Evolutionary conservation across 2,113 vertebrate genomes (phyloP).

Genomic region (Procavia capensis): DNA sequence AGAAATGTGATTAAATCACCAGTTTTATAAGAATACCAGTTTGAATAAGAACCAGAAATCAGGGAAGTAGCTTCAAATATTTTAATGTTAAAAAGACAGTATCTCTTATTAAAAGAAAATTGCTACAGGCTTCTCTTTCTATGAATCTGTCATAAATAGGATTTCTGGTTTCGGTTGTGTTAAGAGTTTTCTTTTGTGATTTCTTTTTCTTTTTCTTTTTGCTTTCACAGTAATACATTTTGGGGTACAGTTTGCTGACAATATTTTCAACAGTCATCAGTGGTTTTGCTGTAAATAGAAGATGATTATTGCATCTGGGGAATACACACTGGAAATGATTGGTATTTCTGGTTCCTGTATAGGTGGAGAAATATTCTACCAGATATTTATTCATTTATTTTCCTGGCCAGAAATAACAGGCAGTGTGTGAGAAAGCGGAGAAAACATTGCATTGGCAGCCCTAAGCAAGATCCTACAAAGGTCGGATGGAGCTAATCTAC

Average conservation of each 20-base stretch:
- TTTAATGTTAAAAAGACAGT: not conserved
- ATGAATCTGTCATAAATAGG: conserved; percentile 14
- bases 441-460: conserved; percentile 26
- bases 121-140: conserved; percentile 29
- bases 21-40: not conserved
- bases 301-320: conserved; percentile 65
- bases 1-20: not conserved
- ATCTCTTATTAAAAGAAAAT: conserved; percentile 41
- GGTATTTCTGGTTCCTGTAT: conserved; percentile 58
- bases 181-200: conserved; percentile 37
- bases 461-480: not conserved
- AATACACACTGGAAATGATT: conserved; percentile 45
- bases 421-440: conserved; percentile 38
- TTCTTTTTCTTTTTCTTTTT: not conserved
- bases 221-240: conserved; percentile 47
- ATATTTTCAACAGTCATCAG: conserved; percentile 60
- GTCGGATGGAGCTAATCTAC: not conserved
- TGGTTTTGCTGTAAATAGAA: conserved; percentile 65
- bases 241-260: conserved; percentile 40
- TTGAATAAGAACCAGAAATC: conserved; percentile 34
- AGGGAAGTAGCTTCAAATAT: not conserved
- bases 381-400: conserved; percentile 50
- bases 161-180: conserved; percentile 47
- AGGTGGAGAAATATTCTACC: conserved; percentile 55
- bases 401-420: conserved; percentile 60